Percentiles rank a stretch among this genome's conserved stretches.
These are phyloP conservation scores for Cotesia chilonis DNA, from an alignment of 1,140 invertebrate species.

Conservation along the genomic window DNA sequence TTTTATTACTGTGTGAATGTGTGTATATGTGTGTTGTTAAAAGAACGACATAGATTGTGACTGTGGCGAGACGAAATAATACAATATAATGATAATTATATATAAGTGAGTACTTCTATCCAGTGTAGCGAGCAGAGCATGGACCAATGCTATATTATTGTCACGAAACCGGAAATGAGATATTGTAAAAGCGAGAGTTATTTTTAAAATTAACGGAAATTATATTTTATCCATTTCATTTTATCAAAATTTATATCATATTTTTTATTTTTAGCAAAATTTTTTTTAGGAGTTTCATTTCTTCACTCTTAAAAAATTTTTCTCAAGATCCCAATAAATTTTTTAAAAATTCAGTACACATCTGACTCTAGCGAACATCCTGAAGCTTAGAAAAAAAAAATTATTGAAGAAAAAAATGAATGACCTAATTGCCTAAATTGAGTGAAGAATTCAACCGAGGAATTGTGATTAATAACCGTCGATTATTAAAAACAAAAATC, in stretches of 20 bases:
- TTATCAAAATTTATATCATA: not conserved
- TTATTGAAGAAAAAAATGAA: no score
- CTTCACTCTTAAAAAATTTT: not conserved
- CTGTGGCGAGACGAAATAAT: not conserved
- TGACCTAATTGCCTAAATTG: no score
- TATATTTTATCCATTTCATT: not conserved
- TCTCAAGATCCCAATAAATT: no score
- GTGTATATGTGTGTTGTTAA: not conserved
- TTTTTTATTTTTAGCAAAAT: not conserved
- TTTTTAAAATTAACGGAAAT: constrained; percentile 26
- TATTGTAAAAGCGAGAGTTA: constrained; percentile 29
- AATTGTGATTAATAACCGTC: no score
- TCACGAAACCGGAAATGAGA: constrained; percentile 49
- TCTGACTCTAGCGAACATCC: no score
- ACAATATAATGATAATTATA: no score
- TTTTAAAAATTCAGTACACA: no score
- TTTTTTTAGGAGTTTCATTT: not conserved
- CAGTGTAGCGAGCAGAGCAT: constrained; percentile 18
- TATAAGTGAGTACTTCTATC: constrained; percentile 1
- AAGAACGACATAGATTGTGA: not conserved
- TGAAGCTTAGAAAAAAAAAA: no score
- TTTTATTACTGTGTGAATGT: not conserved
- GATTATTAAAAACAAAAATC: no score
- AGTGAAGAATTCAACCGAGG: no score
- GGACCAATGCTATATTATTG: constrained; percentile 45